Evolutionary conservation across 2,888 invertebrate genomes (phyloP).

Genomic region (Steinernema carpocapsae): DNA sequence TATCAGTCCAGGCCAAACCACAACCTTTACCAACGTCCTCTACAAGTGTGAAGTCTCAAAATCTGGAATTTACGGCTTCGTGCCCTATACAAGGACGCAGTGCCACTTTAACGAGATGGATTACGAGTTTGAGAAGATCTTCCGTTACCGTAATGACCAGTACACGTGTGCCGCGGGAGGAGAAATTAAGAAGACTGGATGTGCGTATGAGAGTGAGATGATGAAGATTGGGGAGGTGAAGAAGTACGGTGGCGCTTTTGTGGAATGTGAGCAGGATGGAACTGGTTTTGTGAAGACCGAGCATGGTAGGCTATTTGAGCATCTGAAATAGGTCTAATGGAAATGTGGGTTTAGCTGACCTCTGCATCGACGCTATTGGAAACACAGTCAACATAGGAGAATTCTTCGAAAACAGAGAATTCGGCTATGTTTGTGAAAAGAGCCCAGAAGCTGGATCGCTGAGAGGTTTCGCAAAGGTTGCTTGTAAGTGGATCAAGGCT

Average conservation of each 20-base stretch:
- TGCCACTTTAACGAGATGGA: conserved; percentile 6
- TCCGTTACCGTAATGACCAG: background rate
- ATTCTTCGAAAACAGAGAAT: background rate
- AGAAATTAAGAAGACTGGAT: conserved; percentile 7
- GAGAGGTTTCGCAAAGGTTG: background rate
- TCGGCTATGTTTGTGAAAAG: conserved; percentile 6
- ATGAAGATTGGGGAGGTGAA: background rate
- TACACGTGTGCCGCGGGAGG: conserved; percentile 8
- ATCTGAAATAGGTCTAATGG: no score
- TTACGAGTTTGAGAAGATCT: background rate
- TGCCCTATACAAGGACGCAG: background rate
- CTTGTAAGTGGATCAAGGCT: background rate
- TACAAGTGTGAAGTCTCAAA: conserved; percentile 10
- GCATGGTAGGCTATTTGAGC: background rate
- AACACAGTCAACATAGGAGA: background rate
- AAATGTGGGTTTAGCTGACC: background rate
- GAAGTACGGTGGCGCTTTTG: conserved; percentile 1
- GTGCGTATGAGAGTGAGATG: background rate
- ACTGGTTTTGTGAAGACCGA: conserved; percentile 3
- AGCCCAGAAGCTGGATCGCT: background rate
- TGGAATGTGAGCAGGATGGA: conserved; percentile 1
- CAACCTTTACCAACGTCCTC: background rate
- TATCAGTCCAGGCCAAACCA: background rate
- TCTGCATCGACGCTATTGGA: conserved; percentile 12
- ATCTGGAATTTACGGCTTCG: conserved; percentile 1